Conservation (phyloP, 2,888 invertebrate genomes). For the Orthonychiurus folsomi region DNA sequence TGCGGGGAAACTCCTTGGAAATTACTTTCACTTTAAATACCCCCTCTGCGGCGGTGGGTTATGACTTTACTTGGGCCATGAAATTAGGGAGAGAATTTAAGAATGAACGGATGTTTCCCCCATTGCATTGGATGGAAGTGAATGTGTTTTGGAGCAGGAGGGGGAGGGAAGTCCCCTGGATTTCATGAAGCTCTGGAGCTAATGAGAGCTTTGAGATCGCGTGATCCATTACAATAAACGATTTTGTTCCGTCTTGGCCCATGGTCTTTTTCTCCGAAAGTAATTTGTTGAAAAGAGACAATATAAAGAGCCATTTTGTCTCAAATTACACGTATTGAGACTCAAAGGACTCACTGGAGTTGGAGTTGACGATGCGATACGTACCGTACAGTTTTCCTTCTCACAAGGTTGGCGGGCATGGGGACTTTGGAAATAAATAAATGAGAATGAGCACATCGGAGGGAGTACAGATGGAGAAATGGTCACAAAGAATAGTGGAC, state of each 20-base stretch:
- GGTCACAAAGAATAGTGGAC: neutral
- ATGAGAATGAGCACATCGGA: too few relatives aligned
- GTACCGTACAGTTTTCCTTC: neutral
- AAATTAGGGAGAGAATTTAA: too few relatives aligned
- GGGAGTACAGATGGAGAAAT: neutral
- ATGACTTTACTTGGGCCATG: too few relatives aligned
- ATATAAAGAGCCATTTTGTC: constrained; percentile 28
- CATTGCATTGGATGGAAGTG: too few relatives aligned
- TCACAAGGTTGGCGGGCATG: too few relatives aligned
- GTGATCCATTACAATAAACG: constrained; percentile 37
- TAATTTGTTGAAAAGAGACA: constrained; percentile 35
- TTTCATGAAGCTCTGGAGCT: constrained; percentile 28
- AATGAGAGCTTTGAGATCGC: constrained; percentile 34
- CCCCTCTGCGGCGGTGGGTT: too few relatives aligned
- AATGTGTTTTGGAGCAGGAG: too few relatives aligned
- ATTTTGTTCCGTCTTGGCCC: constrained; percentile 13
- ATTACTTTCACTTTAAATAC: too few relatives aligned
- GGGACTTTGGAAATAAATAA: too few relatives aligned
- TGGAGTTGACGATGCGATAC: neutral
- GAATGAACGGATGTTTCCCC: too few relatives aligned
- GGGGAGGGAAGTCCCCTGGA: too few relatives aligned
- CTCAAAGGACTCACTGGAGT: constrained; percentile 10
- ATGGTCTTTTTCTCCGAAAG: constrained; percentile 26
- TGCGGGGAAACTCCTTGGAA: too few relatives aligned
- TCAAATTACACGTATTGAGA: constrained; percentile 23